Percentiles rank a stretch among this genome's conserved stretches.
Conservation (phyloP, 1,140 invertebrate species). For the Drosophila oshimai region DNA sequence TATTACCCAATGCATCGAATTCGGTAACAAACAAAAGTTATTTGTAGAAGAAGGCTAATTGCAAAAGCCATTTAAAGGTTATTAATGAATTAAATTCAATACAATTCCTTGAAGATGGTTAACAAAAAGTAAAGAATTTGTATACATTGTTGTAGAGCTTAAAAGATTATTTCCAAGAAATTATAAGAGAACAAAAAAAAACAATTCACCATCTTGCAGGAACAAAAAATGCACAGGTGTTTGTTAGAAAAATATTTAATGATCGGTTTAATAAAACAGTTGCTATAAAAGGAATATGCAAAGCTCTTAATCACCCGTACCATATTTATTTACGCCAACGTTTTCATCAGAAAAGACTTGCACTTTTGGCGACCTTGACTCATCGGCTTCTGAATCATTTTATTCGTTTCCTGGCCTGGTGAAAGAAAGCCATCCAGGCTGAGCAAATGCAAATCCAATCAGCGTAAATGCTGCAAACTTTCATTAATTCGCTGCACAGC, state of each 20-base stretch:
- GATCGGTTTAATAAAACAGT: not conserved
- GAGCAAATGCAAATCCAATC: conserved; percentile 17
- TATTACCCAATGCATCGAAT: not conserved
- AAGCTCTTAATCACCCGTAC: not conserved
- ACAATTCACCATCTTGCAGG: no score
- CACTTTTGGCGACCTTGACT: conserved; percentile 26
- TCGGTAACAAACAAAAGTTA: conserved; percentile 2
- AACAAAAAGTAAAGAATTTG: not conserved
- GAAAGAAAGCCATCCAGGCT: conserved; percentile 23
- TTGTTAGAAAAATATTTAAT: not conserved
- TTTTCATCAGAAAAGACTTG: conserved; percentile 13
- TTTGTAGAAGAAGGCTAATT: not conserved
- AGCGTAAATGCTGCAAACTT: conserved; percentile 40
- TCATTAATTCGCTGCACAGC: conserved; percentile 63
- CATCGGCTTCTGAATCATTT: conserved; percentile 53
- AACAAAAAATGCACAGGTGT: no score
- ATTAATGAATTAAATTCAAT: not conserved
- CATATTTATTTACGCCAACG: not conserved
- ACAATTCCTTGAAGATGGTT: not conserved
- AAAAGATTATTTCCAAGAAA: not conserved
- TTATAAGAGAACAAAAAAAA: no score
- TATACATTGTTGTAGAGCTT: not conserved
- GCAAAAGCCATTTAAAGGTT: not conserved
- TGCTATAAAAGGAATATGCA: not conserved
- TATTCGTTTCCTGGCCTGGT: conserved; percentile 34